These are phyloP conservation scores for Hypsibius dujardini DNA, from an alignment of 1,140 invertebrate genomes.

Conservation along the genomic window DNA sequence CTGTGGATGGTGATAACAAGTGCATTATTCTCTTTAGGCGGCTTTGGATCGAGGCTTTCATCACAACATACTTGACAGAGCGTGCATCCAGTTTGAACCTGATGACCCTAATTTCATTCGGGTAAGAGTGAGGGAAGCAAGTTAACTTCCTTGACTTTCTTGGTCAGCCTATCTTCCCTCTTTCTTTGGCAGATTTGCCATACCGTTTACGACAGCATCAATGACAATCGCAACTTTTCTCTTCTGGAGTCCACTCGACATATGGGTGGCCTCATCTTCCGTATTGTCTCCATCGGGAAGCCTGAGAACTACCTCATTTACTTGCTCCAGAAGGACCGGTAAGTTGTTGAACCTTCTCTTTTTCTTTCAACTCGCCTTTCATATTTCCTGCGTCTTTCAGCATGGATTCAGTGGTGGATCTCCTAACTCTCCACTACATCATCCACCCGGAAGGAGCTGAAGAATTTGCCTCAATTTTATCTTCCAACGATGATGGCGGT, in stretches of 20 bases:
- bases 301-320: constrained; percentile 62
- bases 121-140: constrained; percentile 26
- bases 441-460: constrained; percentile 36
- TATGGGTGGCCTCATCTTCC: constrained; percentile 74
- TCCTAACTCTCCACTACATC: constrained; percentile 41
- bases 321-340: constrained; percentile 42
- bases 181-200: constrained; percentile 39
- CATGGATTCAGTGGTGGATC: constrained; percentile 41
- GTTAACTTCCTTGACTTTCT: too few species aligned
- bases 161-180: too few species aligned
- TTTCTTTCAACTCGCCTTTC: not conserved
- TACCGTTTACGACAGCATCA: constrained; percentile 55
- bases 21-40: constrained; percentile 31
- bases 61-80: constrained; percentile 67
- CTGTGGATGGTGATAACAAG: not conserved
- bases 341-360: constrained; percentile 23
- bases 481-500: too few species aligned
- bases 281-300: constrained; percentile 57
- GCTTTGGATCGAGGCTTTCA: constrained; percentile 55
- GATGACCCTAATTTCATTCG: constrained; percentile 64
- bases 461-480: constrained; percentile 19
- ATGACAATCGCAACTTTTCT: constrained; percentile 49
- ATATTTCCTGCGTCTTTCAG: constrained; percentile 24
- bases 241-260: constrained; percentile 68
- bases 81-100: constrained; percentile 82